Percentiles rank a stretch among this genome's conserved stretches.
These are phyloP conservation scores for Ylistrum balloti DNA, from an alignment of 1,140 invertebrate genomes.

Conservation along the genomic window DNA sequence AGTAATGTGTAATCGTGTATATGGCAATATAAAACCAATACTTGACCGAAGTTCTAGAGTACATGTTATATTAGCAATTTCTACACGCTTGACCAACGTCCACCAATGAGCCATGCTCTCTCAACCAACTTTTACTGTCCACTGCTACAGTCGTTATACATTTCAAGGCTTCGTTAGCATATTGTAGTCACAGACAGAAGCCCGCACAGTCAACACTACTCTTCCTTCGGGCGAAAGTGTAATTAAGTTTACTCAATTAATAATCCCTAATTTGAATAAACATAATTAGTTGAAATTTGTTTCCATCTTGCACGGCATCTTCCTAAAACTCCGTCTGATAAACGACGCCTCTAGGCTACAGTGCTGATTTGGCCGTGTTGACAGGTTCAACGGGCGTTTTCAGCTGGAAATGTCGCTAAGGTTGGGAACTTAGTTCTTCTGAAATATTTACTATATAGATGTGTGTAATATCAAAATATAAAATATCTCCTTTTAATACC, in stretches of 20 bases:
- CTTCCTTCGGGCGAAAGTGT: not conserved
- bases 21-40: no score
- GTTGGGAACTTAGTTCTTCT: no score
- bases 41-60: no score
- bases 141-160: not conserved
- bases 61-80: no score
- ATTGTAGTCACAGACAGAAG: not conserved
- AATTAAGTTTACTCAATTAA: conserved; percentile 26
- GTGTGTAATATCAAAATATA: no score
- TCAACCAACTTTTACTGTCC: no score
- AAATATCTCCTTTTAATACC: no score
- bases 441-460: no score
- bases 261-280: conserved; percentile 30
- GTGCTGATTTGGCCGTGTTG: not conserved
- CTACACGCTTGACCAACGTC: no score
- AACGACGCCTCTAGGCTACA: not conserved
- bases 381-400: not conserved
- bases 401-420: not conserved
- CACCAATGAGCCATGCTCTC: no score
- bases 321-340: not conserved
- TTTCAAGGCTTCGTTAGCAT: not conserved
- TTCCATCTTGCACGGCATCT: conserved; percentile 26
- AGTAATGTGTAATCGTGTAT: no score
- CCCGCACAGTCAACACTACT: not conserved
- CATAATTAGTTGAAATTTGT: conserved; percentile 9